Base-by-base conservation (phyloP, 2,888 invertebrate species). In the Falcaria lacertinaria region DNA sequence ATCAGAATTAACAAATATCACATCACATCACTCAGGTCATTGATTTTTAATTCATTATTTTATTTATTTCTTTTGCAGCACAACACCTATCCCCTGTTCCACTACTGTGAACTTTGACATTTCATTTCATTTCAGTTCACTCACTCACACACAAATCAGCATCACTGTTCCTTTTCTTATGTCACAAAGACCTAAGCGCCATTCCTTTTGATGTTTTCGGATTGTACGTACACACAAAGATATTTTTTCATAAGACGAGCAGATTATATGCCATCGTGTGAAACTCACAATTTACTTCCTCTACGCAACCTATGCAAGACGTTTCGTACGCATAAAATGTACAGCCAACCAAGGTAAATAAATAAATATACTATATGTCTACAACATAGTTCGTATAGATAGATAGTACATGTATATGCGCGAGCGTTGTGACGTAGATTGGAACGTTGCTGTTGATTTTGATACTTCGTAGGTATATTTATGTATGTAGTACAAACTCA, bases 71-170 rank as follows among this genome's bases (percentile, higher is more conserved):
- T 14, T 17, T 14, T 16, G 17, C 22, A 22, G 34, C 14, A 14
- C 19, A 14, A 34, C 19, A 22, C 17, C 22, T n/a, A n/a, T n/a
- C 5, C n/a, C 22, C 19, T 34, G 14, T 11, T 15, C 22, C 14
- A 11, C 14, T 57, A 65, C 54, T 60, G 63, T 85, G 87, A 87
- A 88, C 88, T 88, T 86, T 88, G 87, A 87, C 87, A 88, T 87
- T 87, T 82, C 28, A 22, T 7, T 22, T 6, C 7, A 28, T 71
- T 19, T 19, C 19, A 19, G n/a, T n/a, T n/a, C n/a, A n/a, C n/a
- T n/a, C n/a, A n/a, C n/a, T n/a, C n/a, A n/a, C n/a, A n/a, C n/a
- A n/a, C n/a, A n/a, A n/a, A n/a, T n/a, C n/a, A n/a, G n/a, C 19
- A 1, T 6, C 19, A 19, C 19, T 19, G 19, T 1, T 19, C 19